Percentiles rank a stretch among this genome's conserved stretches.
Conservation (phyloP, 2,797 vertebrate genomes). For the Parauchenoglanis punctatus region DNA sequence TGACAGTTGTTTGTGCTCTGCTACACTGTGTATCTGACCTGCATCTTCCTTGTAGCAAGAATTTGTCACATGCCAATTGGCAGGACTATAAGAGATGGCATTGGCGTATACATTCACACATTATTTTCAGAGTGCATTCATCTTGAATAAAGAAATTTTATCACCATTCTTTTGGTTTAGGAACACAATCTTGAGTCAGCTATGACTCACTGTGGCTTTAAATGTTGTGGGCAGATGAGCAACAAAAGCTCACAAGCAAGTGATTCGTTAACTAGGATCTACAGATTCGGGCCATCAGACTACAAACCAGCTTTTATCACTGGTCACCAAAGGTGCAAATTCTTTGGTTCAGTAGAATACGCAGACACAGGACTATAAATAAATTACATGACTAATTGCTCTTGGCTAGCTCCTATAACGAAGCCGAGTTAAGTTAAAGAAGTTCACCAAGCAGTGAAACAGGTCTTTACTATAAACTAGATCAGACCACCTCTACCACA, state of each 20-base stretch:
- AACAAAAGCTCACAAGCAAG: constrained; percentile 8
- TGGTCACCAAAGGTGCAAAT: neutral
- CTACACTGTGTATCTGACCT: neutral
- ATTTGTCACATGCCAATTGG: neutral
- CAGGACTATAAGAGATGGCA: neutral
- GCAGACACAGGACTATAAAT: neutral
- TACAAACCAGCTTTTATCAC: neutral
- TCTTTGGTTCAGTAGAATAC: neutral
- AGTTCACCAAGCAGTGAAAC: neutral
- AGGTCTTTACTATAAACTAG: neutral
- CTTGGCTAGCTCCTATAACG: neutral
- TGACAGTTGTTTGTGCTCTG: neutral
- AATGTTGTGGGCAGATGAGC: constrained; percentile 22
- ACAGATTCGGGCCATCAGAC: neutral
- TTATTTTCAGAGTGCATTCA: neutral
- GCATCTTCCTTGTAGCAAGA: neutral
- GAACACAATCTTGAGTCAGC: constrained; percentile 16
- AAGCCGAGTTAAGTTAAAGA: neutral
- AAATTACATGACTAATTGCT: neutral
- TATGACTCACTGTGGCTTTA: constrained; percentile 22
- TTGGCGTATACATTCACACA: constrained; percentile 2
- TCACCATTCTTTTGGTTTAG: constrained; percentile 1
- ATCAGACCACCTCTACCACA: neutral
- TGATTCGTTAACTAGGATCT: constrained; percentile 7
- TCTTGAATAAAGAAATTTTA: neutral